Percentiles rank a stretch among this genome's conserved stretches.
These are phyloP conservation scores for Enteromius thamalakanensis DNA, from an alignment of 2,797 vertebrate genomes.

Conservation along the genomic window DNA sequence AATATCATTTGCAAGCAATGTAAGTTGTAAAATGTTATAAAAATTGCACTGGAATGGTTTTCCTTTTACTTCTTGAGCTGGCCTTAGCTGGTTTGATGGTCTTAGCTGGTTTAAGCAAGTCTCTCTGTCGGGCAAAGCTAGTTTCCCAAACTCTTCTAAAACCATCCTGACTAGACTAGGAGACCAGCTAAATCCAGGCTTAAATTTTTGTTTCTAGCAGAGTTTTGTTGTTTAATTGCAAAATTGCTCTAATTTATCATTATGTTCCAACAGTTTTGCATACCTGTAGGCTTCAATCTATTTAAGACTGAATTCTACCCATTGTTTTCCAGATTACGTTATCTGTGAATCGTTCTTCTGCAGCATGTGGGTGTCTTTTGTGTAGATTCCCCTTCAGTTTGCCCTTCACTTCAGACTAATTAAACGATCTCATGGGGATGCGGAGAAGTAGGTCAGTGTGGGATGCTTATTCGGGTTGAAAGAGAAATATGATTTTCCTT, in stretches of 20 bases:
- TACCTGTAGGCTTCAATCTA: constrained; percentile 2
- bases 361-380: constrained; percentile 46
- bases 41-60: neutral
- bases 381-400: constrained; percentile 57
- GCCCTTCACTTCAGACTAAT: constrained; percentile 61
- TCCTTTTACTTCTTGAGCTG: neutral
- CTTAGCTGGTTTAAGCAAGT: neutral
- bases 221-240: neutral
- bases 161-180: neutral
- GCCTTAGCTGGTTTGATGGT: neutral
- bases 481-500: constrained; percentile 55
- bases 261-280: neutral
- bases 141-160: neutral
- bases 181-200: neutral
- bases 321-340: neutral
- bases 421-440: constrained; percentile 55
- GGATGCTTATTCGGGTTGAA: constrained; percentile 57
- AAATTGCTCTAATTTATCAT: neutral
- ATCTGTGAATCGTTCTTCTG: constrained; percentile 25
- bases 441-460: constrained; percentile 60
- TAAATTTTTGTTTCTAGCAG: neutral
- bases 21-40: neutral
- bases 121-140: neutral
- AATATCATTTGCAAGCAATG: constrained; percentile 13
- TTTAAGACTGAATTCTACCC: neutral